phyloP scores from a whole-genome alignment of 2,113 vertebrate species.

The Paradoxurus hermaphroditus region DNA sequence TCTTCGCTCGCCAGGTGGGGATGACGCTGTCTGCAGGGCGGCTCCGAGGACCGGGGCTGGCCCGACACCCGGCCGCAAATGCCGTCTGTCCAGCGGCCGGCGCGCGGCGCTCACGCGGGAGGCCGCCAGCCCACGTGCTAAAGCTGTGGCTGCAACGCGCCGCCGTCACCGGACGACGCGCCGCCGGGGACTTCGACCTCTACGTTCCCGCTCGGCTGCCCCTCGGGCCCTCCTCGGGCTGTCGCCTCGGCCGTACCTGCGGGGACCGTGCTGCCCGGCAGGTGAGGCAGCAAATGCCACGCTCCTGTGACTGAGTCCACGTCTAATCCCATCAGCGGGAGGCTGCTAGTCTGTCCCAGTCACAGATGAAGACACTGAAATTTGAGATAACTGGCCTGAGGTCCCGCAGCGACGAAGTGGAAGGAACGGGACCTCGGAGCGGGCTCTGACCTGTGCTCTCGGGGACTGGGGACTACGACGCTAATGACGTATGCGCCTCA shows the following conservation, averaged over 20 bases:
- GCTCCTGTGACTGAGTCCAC: no score
- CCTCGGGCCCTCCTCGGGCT: neutral
- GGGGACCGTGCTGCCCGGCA: neutral
- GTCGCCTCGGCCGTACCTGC: rapidly evolving
- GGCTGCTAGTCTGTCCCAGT: neutral
- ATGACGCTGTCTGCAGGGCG: neutral
- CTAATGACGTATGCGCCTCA: neutral
- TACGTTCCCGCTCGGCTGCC: neutral
- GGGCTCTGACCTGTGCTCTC: neutral
- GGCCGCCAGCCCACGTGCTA: rapidly evolving
- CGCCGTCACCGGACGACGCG: rapidly evolving
- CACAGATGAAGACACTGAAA: neutral
- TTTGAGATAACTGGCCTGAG: neutral
- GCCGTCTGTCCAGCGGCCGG: neutral
- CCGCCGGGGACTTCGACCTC: rapidly evolving
- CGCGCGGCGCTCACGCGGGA: rapidly evolving
- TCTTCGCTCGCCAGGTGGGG: neutral
- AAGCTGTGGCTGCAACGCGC: rapidly evolving
- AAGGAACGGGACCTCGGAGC: neutral
- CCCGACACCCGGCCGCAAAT: rapidly evolving
- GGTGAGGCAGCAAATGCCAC: rapidly evolving
- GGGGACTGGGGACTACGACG: neutral
- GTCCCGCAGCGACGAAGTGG: neutral
- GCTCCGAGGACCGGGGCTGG: neutral
- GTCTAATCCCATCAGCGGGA: neutral